Evolutionary conservation across 2,113 vertebrate genomes (phyloP).

Genomic region (Brienomyrus brachyistius): DNA sequence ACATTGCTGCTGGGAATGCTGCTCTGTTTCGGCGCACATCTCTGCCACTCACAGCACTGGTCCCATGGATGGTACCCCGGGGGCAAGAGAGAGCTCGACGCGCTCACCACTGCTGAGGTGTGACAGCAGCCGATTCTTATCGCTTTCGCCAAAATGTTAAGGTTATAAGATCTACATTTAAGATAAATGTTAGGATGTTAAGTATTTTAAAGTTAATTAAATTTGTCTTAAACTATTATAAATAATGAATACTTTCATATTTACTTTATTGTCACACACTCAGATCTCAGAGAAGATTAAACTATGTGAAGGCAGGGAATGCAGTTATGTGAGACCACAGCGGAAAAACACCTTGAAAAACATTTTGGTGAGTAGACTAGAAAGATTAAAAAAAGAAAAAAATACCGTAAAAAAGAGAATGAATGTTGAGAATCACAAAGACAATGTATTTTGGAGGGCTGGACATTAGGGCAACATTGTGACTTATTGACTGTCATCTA

Average conservation of each 20-base stretch:
- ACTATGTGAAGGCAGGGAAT: slow-evolving; percentile 61
- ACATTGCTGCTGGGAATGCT: slow-evolving; percentile 63
- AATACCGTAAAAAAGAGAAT: not conserved
- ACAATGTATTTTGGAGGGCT: not conserved
- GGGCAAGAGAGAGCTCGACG: slow-evolving; percentile 67
- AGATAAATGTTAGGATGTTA: not conserved
- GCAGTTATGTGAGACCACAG: slow-evolving; percentile 61
- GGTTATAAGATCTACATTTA: not conserved
- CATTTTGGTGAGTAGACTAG: slow-evolving; percentile 57
- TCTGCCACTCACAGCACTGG: slow-evolving; percentile 72
- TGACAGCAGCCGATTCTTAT: not conserved
- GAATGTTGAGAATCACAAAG: not conserved
- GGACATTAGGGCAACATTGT: not conserved
- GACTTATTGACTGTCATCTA: slow-evolving; percentile 4
- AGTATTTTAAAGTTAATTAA: not conserved
- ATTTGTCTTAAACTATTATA: not conserved
- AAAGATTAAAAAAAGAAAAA: not conserved
- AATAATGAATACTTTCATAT: not conserved
- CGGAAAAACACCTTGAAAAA: slow-evolving; percentile 55
- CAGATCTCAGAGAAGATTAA: slow-evolving; percentile 66
- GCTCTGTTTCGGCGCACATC: slow-evolving; percentile 51
- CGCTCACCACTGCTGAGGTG: slow-evolving; percentile 59
- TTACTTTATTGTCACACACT: not conserved
- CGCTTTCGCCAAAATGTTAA: not conserved
- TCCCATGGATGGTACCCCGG: slow-evolving; percentile 82